Conservation (phyloP, 2,113 vertebrate genomes). For the Anoura caudifer region DNA sequence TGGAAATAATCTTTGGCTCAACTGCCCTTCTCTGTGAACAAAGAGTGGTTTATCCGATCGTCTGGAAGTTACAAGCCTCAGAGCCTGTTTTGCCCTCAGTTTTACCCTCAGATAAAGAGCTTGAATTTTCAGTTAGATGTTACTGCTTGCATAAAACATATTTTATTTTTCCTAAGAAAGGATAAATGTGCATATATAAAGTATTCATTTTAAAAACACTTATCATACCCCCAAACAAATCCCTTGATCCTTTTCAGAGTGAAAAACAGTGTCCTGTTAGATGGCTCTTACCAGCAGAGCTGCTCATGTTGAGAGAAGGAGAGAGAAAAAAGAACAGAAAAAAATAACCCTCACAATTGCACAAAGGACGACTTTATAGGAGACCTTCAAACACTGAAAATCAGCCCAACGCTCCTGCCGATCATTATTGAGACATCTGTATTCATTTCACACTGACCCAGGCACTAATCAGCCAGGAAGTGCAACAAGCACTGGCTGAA, state of each 20-base stretch:
- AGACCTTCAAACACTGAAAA: constrained; percentile 73
- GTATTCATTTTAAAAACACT: constrained; percentile 44
- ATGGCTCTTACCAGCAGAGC: constrained; percentile 55
- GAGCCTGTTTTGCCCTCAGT: constrained; percentile 6
- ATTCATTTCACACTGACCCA: constrained; percentile 83
- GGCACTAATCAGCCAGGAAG: constrained; percentile 80
- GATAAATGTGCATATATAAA: constrained; percentile 31
- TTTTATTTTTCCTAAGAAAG: not conserved
- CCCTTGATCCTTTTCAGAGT: constrained; percentile 44
- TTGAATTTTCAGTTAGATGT: constrained; percentile 20
- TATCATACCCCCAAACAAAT: not conserved
- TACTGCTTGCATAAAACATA: constrained; percentile 27
- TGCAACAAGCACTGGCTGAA: constrained; percentile 76
- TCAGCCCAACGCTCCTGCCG: constrained; percentile 61
- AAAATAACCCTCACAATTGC: constrained; percentile 49
- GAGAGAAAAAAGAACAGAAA: constrained; percentile 36
- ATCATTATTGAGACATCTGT: constrained; percentile 82
- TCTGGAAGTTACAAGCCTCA: constrained; percentile 20
- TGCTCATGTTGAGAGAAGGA: constrained; percentile 62
- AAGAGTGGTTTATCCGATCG: constrained; percentile 2
- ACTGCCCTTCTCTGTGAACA: constrained; percentile 39
- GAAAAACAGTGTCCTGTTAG: constrained; percentile 65
- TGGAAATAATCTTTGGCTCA: constrained; percentile 49
- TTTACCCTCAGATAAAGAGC: constrained; percentile 22
- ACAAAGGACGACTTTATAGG: constrained; percentile 72